Evolutionary conservation across 2,113 vertebrate genomes (phyloP), one percentile per base, ranked within the genome.

Genomic region (Halichoerus grypus): DNA sequence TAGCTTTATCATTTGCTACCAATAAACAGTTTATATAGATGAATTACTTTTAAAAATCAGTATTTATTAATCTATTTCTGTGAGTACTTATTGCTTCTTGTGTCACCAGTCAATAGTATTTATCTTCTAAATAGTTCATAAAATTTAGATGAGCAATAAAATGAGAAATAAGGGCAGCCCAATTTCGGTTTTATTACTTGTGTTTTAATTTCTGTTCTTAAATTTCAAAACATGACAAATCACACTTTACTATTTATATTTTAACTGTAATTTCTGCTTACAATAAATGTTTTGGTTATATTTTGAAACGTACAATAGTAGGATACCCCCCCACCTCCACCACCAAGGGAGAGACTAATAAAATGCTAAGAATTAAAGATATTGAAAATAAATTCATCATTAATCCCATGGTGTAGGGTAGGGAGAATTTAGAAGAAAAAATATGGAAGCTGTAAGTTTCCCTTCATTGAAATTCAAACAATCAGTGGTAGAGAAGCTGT

Each of bases 111-210:
- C 53, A 88, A 88, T 80, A 97, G 15, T 87, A 85, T 97, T 97
- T 95, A 84, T 97, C 26, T 96, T 18, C 95, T 95, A 91, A 97
- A 94, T 84, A 97, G 85, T 4, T 57, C 87, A 93, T 89, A 96
- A 98, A 91, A 97, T 71, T 90, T 88, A 82, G 63, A 67, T 26
- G 71, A 96, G 85, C 22, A 92, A 46, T 59, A 55, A 51, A 97
- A 71, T 74, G 51, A 33, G 28, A 39, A 93, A 5, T 93, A 93
- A 92, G 71, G 13, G 22, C 14, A 90, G 28, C 21, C 53, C 42
- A 72, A 97, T 22, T 96, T 83, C 1, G 39, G 18, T 92, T 96
- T 93, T 93, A 49, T 94, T 77, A 61, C 2, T 46, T 4, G 0
- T 55, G 36, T 91, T 93, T 92, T 91, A 97, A 79, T 36, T 72